Percentiles rank a stretch among this genome's conserved stretches.
Conservation (phyloP, 2,797 vertebrate species). For the Falco rusticolus region DNA sequence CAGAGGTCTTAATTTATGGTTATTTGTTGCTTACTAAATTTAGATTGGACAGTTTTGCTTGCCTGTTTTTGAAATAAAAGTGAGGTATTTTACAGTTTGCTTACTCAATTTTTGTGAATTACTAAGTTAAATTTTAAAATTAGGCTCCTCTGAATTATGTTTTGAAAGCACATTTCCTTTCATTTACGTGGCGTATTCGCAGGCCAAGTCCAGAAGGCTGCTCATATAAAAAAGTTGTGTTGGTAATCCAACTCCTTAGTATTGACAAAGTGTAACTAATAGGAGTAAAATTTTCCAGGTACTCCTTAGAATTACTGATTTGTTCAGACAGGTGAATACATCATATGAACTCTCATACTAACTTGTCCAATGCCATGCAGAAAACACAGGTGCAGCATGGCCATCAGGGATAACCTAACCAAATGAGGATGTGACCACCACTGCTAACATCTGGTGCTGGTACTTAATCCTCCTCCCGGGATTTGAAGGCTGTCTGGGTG, state of each 20-base stretch:
- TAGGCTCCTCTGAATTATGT: background rate
- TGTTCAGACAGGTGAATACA: background rate
- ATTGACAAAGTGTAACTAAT: slow-evolving; percentile 1
- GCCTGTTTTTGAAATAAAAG: background rate
- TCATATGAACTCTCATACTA: background rate
- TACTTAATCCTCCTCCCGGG: background rate
- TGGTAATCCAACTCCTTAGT: background rate
- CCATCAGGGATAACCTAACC: background rate
- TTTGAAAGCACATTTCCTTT: background rate
- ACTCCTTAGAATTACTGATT: background rate
- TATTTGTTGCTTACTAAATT: background rate
- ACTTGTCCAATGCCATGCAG: background rate
- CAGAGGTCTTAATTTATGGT: background rate
- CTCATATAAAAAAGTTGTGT: background rate
- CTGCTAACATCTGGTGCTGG: background rate
- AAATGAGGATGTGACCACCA: background rate
- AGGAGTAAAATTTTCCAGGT: slow-evolving; percentile 29
- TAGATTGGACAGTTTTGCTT: background rate
- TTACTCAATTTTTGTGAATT: background rate
- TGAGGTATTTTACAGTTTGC: background rate
- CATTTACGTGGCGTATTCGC: background rate
- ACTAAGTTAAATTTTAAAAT: background rate
- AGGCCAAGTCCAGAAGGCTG: background rate
- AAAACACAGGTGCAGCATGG: background rate
- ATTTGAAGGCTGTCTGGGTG: background rate